phyloP scores from a whole-genome alignment of 2,888 invertebrate genomes.

The Flabesymbios commensalis region DNA sequence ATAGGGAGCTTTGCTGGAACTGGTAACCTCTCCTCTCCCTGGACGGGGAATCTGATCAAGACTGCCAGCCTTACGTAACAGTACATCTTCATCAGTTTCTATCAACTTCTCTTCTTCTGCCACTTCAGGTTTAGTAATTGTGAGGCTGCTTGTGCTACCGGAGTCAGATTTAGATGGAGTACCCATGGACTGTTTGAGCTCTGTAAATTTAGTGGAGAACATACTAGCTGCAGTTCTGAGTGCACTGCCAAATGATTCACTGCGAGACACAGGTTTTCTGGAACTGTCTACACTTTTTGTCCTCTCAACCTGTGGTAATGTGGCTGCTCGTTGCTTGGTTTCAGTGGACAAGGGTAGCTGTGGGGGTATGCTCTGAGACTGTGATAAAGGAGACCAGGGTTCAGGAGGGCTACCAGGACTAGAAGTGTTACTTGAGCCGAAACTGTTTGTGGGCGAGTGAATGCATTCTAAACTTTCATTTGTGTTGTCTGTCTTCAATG shows the following conservation, averaged over 20 bases:
- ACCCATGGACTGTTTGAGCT: constrained; percentile 53
- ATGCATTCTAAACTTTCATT: neutral
- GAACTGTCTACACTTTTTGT: too few species aligned
- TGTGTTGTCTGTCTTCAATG: neutral
- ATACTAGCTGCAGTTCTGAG: constrained; percentile 14
- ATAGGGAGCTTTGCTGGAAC: too few species aligned
- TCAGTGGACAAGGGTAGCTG: too few species aligned
- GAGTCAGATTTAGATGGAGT: constrained; percentile 40
- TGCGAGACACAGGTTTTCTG: constrained; percentile 15
- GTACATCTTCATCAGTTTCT: constrained; percentile 9
- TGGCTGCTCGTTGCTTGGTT: too few species aligned
- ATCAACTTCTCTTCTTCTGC: constrained; percentile 6
- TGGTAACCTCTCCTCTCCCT: too few species aligned
- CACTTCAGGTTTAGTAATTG: neutral
- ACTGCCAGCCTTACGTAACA: constrained; percentile 19
- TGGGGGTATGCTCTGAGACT: too few species aligned
- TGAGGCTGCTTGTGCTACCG: constrained; percentile 11
- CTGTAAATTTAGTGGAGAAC: constrained; percentile 45
- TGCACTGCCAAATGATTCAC: constrained; percentile 27
- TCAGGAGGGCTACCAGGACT: constrained; percentile 24
- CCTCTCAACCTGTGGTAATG: too few species aligned
- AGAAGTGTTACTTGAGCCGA: constrained; percentile 18
- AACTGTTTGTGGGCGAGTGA: neutral
- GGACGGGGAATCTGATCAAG: constrained; percentile 8
- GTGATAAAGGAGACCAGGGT: constrained; percentile 22